phyloP scores from a whole-genome alignment of 2,113 vertebrate species.

The Ceratotherium simum region DNA sequence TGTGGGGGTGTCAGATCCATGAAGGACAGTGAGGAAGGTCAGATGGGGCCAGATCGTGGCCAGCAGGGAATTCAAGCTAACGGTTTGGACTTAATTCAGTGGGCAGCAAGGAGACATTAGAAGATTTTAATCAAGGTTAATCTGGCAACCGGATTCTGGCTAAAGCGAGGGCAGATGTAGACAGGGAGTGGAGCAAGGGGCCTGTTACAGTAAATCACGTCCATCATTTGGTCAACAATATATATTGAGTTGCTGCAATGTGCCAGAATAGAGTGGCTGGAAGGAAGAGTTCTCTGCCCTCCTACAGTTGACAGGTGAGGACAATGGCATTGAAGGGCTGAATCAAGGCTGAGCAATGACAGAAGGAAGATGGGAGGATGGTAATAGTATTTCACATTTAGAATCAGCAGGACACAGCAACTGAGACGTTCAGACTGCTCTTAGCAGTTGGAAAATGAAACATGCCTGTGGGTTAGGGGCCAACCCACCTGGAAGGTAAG shows the following conservation, averaged over 20 bases:
- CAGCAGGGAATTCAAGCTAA: not conserved
- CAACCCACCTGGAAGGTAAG: not conserved
- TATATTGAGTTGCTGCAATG: not conserved
- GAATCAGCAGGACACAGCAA: not conserved
- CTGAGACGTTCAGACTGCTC: not conserved
- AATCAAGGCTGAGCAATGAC: not conserved
- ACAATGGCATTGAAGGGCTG: not conserved
- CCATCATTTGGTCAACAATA: not conserved
- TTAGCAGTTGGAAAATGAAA: not conserved
- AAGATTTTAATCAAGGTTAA: not conserved
- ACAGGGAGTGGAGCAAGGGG: not conserved
- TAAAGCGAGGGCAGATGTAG: not conserved
- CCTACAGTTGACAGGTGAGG: not conserved
- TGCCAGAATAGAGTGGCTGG: not conserved
- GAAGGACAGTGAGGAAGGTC: not conserved
- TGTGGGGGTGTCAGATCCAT: not conserved
- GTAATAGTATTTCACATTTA: not conserved
- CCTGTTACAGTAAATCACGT: not conserved
- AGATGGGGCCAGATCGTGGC: not conserved
- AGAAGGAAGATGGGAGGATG: not conserved
- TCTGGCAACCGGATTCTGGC: not conserved
- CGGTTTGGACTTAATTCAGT: not conserved
- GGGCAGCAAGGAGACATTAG: not conserved
- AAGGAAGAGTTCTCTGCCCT: not conserved
- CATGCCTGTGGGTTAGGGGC: not conserved